A percentile compares a stretch with the other conserved stretches of the same genome.
Conservation (phyloP, 2,113 vertebrate genomes). For the Rhabdornis inornatus region DNA sequence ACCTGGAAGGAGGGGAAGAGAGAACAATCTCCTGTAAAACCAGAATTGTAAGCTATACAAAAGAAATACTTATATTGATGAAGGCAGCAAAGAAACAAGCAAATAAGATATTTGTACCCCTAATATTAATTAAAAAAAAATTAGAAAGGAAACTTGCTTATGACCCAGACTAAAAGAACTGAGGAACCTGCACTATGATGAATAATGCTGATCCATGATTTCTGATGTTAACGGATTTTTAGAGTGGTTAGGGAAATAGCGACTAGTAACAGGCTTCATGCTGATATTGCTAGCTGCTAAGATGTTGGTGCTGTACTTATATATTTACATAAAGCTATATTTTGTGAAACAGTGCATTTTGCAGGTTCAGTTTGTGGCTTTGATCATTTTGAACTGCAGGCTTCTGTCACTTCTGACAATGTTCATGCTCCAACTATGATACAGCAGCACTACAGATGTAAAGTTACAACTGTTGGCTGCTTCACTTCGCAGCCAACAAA, state of each 20-base stretch:
- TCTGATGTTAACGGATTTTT: background rate
- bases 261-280: background rate
- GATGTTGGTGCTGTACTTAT: background rate
- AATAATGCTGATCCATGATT: background rate
- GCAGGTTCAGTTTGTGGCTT: background rate
- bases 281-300: background rate
- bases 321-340: background rate
- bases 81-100: background rate
- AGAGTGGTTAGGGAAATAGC: background rate
- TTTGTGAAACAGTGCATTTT: background rate
- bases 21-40: background rate
- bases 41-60: background rate
- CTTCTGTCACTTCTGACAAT: background rate
- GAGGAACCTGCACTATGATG: background rate
- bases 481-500: background rate
- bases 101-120: background rate
- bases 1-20: background rate
- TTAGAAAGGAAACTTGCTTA: background rate
- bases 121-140: background rate
- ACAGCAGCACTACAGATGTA: background rate
- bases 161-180: background rate
- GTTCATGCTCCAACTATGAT: background rate
- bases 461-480: background rate
- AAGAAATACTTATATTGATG: background rate
- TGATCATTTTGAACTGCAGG: background rate